Evolutionary conservation across 2,888 invertebrate species (phyloP).

Genomic region (Steromphala cineraria): DNA sequence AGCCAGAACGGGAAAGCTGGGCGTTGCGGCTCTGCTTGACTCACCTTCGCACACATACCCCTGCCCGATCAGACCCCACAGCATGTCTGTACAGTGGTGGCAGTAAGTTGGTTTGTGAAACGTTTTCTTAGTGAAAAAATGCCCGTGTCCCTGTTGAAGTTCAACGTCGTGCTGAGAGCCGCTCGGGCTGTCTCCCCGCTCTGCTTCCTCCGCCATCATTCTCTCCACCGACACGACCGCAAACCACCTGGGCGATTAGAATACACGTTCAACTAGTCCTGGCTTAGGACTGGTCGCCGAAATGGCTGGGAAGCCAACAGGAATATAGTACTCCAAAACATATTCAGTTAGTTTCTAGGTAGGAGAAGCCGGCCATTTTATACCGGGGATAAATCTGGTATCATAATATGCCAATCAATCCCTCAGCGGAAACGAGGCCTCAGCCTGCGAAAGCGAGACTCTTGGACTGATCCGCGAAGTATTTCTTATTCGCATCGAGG

Average conservation of each 20-base stretch:
- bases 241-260: neutral
- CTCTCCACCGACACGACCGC: constrained; percentile 26
- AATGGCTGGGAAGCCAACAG: constrained; percentile 37
- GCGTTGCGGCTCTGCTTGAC: constrained; percentile 48
- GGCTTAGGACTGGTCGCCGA: constrained; percentile 36
- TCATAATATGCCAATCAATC: constrained; percentile 49
- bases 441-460: constrained; percentile 54
- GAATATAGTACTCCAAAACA: constrained; percentile 21
- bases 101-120: constrained; percentile 99
- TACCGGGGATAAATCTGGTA: constrained; percentile 38
- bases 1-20: neutral
- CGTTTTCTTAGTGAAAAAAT: constrained; percentile 99
- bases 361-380: constrained; percentile 40
- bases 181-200: constrained; percentile 53
- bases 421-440: constrained; percentile 61
- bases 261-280: constrained; percentile 16
- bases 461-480: constrained; percentile 54
- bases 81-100: constrained; percentile 99
- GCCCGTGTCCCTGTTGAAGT: constrained; percentile 80
- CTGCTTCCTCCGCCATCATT: constrained; percentile 51
- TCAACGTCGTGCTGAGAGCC: constrained; percentile 46
- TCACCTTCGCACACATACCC: constrained; percentile 99
- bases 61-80: constrained; percentile 99
- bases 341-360: constrained; percentile 17
- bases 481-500: constrained; percentile 8